These are phyloP conservation scores for Labrus mixtus DNA, from an alignment of 2,113 vertebrate species.

Conservation along the genomic window DNA sequence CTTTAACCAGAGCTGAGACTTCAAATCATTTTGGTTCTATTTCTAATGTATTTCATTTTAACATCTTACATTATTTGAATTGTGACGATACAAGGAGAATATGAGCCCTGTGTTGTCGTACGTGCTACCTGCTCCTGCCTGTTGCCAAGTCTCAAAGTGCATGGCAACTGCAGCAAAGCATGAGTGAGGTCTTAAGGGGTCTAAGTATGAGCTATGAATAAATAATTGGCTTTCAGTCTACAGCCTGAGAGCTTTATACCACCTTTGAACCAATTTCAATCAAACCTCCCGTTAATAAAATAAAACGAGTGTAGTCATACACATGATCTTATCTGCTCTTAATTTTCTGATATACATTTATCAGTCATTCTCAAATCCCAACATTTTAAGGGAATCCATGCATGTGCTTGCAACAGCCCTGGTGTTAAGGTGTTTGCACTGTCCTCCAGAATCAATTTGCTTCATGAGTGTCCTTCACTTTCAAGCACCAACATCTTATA, in stretches of 20 bases:
- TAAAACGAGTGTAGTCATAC: not conserved
- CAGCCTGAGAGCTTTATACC: constrained; percentile 1
- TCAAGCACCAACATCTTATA: constrained; percentile 37
- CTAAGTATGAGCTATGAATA: too few relatives aligned
- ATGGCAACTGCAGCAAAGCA: constrained; percentile 39
- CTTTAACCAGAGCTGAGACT: too few relatives aligned
- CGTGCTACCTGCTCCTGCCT: constrained; percentile 19
- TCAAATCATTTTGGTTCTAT: too few relatives aligned
- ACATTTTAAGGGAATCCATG: not conserved
- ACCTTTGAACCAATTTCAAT: not conserved
- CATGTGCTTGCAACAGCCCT: not conserved
- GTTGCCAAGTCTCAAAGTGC: constrained; percentile 48
- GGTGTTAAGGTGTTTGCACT: constrained; percentile 17
- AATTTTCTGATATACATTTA: not conserved
- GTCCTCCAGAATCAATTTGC: constrained; percentile 43
- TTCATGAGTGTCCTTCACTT: constrained; percentile 55
- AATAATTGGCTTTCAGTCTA: not conserved
- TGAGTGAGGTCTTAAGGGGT: constrained; percentile 28
- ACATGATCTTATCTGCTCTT: not conserved
- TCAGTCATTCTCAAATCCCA: not conserved
- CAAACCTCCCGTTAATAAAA: not conserved
- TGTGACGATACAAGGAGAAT: constrained; percentile 41
- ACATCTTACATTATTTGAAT: constrained; percentile 43
- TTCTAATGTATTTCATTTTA: too few relatives aligned
- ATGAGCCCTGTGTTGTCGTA: not conserved